These are phyloP conservation scores for Rhinopomastus cyanomelas DNA, from an alignment of 2,113 vertebrate species.

Conservation along the genomic window DNA sequence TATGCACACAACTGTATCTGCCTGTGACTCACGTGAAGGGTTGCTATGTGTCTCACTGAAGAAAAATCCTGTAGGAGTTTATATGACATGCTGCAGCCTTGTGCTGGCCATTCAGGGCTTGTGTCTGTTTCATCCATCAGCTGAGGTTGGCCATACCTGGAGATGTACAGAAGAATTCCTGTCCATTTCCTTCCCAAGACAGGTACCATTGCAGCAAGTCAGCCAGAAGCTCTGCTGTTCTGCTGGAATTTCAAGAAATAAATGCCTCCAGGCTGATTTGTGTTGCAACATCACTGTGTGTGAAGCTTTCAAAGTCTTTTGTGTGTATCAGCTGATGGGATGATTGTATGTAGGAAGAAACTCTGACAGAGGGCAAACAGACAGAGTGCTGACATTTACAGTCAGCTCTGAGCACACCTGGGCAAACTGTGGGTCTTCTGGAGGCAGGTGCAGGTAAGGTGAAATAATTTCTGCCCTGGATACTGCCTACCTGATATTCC, in stretches of 20 bases:
- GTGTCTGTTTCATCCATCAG: not conserved
- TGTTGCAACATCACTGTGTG: not conserved
- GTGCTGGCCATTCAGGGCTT: not conserved
- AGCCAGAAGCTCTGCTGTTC: not conserved
- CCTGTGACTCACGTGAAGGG: not conserved
- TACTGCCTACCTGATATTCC: not conserved
- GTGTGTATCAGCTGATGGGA: not conserved
- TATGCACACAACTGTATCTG: not conserved
- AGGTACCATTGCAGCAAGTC: not conserved
- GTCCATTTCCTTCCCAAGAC: not conserved
- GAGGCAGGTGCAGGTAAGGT: not conserved
- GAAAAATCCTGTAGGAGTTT: not conserved
- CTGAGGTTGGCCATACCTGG: not conserved
- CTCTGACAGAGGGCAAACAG: not conserved
- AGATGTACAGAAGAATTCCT: no score
- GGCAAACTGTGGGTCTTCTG: not conserved
- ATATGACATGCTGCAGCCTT: not conserved
- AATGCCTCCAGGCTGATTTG: not conserved
- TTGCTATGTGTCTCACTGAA: not conserved
- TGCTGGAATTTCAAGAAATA: slow-evolving; percentile 40
- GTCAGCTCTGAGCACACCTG: not conserved
- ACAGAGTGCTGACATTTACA: not conserved
- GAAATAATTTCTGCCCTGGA: not conserved
- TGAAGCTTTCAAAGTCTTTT: not conserved
- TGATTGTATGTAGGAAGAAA: not conserved